Conservation (phyloP, 1,140 invertebrate species). For the Globodera ellingtonae region DNA sequence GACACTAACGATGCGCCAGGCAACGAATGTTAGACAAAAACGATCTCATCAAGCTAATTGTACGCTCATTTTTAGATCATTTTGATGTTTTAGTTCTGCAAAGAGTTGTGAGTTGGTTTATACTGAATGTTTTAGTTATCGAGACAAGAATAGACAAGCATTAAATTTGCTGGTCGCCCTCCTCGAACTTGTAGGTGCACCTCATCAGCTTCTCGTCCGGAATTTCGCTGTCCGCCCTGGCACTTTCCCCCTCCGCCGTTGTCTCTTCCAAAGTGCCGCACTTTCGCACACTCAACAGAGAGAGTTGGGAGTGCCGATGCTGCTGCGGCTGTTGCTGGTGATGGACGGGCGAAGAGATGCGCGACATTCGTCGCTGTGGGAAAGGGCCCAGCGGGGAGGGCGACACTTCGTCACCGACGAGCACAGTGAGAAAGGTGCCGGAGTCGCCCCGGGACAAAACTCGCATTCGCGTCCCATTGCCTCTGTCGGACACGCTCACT, state of each 20-base stretch:
- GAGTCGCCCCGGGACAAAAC: conserved; percentile 23
- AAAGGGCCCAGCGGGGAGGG: neutral
- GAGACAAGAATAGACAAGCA: too few species aligned
- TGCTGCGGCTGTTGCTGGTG: neutral
- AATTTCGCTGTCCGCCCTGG: neutral
- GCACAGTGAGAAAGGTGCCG: conserved; percentile 13
- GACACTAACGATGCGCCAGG: too few species aligned
- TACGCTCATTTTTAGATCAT: too few species aligned
- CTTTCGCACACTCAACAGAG: neutral
- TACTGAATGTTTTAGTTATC: too few species aligned
- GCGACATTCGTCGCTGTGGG: neutral
- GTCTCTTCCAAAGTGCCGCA: conserved; percentile 6
- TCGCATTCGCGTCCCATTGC: conserved; percentile 8
- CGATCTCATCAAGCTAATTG: too few species aligned
- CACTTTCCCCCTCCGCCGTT: neutral
- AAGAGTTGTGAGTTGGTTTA: neutral
- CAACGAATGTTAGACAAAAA: too few species aligned
- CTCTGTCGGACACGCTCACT: conserved; percentile 2
- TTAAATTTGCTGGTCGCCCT: conserved; percentile 9
- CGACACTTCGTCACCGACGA: neutral
- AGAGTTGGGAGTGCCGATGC: conserved; percentile 4
- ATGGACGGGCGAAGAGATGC: neutral
- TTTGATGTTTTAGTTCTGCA: neutral
- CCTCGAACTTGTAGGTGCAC: conserved; percentile 3
- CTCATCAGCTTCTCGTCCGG: neutral